Percentiles rank a stretch among this genome's conserved stretches.
phyloP scores from a whole-genome alignment of 2,113 vertebrate species.

The Pyxicephalus adspersus region DNA sequence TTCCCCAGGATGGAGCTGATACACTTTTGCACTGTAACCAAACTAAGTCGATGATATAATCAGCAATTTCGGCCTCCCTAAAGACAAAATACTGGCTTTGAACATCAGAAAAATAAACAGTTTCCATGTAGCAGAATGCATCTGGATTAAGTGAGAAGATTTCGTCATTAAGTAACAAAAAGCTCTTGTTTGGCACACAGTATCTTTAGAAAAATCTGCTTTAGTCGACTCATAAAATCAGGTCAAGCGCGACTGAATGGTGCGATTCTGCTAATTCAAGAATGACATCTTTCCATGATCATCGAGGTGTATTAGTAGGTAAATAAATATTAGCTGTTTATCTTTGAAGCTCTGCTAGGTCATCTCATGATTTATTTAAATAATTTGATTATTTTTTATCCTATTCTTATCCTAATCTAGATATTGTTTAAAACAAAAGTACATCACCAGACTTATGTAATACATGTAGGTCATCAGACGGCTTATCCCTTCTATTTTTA shows the following conservation, averaged over 20 bases:
- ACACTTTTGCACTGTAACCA: not conserved
- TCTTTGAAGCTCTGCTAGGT: not conserved
- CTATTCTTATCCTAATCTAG: not conserved
- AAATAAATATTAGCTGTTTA: not conserved
- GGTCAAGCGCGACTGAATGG: slow-evolving; percentile 1
- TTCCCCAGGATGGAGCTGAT: too few relatives aligned
- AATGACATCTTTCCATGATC: not conserved
- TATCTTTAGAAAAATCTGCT: slow-evolving; percentile 35
- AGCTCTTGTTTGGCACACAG: slow-evolving; percentile 24
- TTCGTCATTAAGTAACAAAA: slow-evolving; percentile 40
- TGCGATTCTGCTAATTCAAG: slow-evolving; percentile 32
- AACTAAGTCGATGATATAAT: not conserved
- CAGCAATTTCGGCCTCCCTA: not conserved
- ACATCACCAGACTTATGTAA: slow-evolving; percentile 9
- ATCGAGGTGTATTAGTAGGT: not conserved
- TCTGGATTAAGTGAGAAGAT: slow-evolving; percentile 35
- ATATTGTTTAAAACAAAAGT: not conserved
- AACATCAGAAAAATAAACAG: not conserved
- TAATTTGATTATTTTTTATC: not conserved
- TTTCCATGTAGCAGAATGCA: not conserved
- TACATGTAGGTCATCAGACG: slow-evolving; percentile 45
- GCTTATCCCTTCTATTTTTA: slow-evolving; percentile 49
- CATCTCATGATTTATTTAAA: slow-evolving; percentile 20
- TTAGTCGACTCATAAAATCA: slow-evolving; percentile 26
- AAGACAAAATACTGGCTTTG: not conserved